Evolutionary conservation across 1,140 invertebrate species (phyloP).

Genomic region (Ceratitis capitata): DNA sequence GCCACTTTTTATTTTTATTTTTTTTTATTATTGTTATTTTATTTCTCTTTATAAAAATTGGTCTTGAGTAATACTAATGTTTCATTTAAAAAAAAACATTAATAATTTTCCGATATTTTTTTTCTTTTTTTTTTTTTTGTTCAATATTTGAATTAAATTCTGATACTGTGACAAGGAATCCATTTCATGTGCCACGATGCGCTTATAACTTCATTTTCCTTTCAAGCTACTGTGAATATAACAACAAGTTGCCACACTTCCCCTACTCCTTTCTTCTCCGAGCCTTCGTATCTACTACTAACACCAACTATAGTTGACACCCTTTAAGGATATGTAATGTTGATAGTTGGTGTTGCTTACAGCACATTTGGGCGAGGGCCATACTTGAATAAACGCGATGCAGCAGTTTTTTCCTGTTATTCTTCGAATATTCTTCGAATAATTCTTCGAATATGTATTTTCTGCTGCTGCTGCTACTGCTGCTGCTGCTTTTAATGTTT

Average conservation of each 20-base stretch:
- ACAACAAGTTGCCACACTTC: background rate
- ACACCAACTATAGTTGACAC: background rate
- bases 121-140: no score
- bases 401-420: background rate
- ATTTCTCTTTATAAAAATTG: no score
- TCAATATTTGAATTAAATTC: no score
- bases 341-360: background rate
- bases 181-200: background rate
- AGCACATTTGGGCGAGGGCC: background rate
- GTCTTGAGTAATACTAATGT: no score
- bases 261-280: background rate
- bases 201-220: background rate
- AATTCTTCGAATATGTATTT: no score
- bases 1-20: no score
- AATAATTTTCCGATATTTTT: no score
- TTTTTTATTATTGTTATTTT: no score
- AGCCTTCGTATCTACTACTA: background rate
- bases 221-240: background rate
- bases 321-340: background rate
- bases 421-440: background rate
- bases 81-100: no score
- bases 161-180: background rate
- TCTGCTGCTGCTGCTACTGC: no score
- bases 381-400: background rate
- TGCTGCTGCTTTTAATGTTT: constrained; percentile 4